These are phyloP conservation scores for Conchocele bisecta DNA, from an alignment of 2,888 invertebrate genomes.

Conservation along the genomic window DNA sequence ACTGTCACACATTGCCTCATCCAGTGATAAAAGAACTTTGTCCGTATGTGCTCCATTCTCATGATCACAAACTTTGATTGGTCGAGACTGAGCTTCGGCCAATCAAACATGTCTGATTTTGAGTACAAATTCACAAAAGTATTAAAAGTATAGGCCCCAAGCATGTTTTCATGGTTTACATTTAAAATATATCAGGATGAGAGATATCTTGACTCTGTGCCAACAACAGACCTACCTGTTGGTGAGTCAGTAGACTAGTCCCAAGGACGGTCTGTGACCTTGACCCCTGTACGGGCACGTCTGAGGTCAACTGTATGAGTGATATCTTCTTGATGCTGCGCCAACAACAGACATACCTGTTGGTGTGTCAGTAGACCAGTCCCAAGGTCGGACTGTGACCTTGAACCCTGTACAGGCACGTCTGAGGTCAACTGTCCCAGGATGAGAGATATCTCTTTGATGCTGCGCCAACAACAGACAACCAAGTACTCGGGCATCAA, in stretches of 20 bases:
- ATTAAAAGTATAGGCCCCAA: no score
- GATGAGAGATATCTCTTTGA: conserved; percentile 90
- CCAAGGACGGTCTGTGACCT: background rate
- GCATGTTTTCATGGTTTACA: no score
- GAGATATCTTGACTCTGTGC: no score
- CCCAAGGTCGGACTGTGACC: no score
- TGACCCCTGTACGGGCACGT: no score
- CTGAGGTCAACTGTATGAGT: conserved; percentile 66
- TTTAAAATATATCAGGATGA: no score
- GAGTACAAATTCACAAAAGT: no score
- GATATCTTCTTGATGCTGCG: conserved; percentile 94
- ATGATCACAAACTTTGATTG: no score
- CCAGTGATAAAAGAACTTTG: background rate
- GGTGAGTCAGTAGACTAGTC: background rate
- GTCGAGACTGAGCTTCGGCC: no score
- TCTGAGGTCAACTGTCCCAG: conserved; percentile 80
- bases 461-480: conserved; percentile 95
- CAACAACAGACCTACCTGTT: no score
- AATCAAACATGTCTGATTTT: no score
- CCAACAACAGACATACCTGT: conserved; percentile 91
- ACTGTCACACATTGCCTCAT: background rate
- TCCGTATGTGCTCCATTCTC: no score
- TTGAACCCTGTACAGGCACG: conserved; percentile 42
- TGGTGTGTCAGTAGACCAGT: conserved; percentile 56
- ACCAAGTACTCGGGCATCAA: conserved; percentile 86